These are phyloP conservation scores for Gulo gulo DNA, from an alignment of 2,113 vertebrate genomes.

Conservation along the genomic window DNA sequence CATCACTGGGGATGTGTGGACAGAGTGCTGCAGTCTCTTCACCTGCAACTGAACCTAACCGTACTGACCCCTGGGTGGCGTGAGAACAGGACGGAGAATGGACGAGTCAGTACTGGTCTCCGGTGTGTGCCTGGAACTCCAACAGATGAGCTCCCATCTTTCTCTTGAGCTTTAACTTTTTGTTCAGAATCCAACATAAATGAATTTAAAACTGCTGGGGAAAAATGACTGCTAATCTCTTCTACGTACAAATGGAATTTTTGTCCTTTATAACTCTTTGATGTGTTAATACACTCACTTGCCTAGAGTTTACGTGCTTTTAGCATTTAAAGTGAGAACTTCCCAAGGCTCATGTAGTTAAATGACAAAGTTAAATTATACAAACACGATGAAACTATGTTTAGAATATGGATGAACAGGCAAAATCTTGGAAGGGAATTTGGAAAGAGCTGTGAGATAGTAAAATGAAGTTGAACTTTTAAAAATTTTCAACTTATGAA, in stretches of 20 bases:
- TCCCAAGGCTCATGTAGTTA: neutral
- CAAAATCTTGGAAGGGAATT: neutral
- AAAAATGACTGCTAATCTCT: neutral
- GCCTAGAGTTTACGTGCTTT: neutral
- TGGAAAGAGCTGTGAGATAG: neutral
- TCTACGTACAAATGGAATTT: neutral
- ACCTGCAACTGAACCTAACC: neutral
- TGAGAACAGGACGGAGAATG: neutral
- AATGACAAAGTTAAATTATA: neutral
- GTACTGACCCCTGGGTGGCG: neutral
- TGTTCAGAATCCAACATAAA: neutral
- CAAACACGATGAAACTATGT: neutral
- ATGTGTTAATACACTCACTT: neutral
- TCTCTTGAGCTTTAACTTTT: neutral
- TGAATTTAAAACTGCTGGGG: neutral
- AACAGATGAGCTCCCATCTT: neutral
- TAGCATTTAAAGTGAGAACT: neutral
- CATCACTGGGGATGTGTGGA: fast-evolving
- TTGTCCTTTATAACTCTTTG: neutral
- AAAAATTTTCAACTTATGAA: neutral
- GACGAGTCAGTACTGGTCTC: neutral
- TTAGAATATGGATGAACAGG: neutral
- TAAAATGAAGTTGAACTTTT: neutral
- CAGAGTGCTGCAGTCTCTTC: neutral
- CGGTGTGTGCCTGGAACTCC: neutral